Evolutionary conservation across 2,113 vertebrate species (phyloP).

Genomic region (Coracopsis vasa): DNA sequence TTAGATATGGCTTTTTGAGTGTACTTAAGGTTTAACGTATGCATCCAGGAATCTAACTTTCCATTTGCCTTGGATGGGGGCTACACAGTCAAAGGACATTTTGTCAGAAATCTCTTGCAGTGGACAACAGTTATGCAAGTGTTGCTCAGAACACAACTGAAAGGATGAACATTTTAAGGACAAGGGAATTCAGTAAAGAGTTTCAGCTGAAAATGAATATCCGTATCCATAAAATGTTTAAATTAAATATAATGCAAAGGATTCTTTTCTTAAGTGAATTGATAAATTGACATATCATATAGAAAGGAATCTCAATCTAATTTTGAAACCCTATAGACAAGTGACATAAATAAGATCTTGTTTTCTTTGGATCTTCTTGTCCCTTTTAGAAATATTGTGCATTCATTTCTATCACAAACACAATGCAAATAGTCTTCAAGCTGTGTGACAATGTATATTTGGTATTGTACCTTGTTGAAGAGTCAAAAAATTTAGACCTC

Average conservation of each 20-base stretch:
- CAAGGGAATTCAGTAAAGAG: background rate
- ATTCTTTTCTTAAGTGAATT: background rate
- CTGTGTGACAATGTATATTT: background rate
- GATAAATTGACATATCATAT: background rate
- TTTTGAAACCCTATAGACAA: background rate
- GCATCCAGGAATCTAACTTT: background rate
- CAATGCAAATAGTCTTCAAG: background rate
- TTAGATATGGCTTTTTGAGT: background rate
- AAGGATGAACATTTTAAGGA: background rate
- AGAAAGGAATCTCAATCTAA: background rate
- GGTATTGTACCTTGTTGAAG: background rate
- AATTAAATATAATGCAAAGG: background rate
- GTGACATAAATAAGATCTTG: background rate
- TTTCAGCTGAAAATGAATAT: background rate
- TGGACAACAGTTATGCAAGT: background rate
- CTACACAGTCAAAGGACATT: background rate
- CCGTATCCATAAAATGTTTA: background rate
- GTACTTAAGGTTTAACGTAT: background rate
- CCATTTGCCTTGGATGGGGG: background rate
- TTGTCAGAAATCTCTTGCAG: background rate
- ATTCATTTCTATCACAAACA: background rate
- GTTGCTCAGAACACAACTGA: background rate
- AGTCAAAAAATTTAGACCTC: background rate
- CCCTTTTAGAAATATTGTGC: background rate
- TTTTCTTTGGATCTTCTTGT: background rate